Conservation (phyloP, 2,888 invertebrate genomes). For the Hololepta plana region DNA sequence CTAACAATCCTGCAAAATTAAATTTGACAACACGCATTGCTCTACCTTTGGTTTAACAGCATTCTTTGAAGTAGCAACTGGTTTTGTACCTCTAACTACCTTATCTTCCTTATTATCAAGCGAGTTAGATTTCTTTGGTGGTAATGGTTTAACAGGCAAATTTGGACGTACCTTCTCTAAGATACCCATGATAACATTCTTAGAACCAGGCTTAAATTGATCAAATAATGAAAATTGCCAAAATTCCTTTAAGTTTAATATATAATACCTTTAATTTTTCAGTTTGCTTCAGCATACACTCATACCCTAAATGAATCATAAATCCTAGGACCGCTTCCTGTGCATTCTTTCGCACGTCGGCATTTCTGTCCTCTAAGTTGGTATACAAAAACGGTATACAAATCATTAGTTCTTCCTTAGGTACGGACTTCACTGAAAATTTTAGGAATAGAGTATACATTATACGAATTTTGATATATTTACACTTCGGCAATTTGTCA, state of each 20-base stretch:
- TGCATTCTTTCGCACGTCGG: conserved; percentile 79
- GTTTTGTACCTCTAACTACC: conserved; percentile 37
- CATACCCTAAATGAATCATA: conserved; percentile 84
- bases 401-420: conserved; percentile 62
- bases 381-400: conserved; percentile 63
- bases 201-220: conserved; percentile 45
- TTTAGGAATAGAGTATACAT: conserved; percentile 1
- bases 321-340: conserved; percentile 78
- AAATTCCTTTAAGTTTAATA: not conserved
- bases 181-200: conserved; percentile 54
- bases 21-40: conserved; percentile 10
- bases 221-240: not conserved
- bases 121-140: conserved; percentile 42
- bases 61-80: conserved; percentile 30
- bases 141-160: conserved; percentile 64
- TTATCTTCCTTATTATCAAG: conserved; percentile 22
- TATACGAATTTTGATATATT: not conserved
- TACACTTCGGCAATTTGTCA: conserved; percentile 49
- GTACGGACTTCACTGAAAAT: conserved; percentile 47
- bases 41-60: conserved; percentile 25
- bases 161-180: conserved; percentile 74
- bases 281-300: conserved; percentile 53
- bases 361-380: conserved; percentile 79
- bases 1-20: not conserved
- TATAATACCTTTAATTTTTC: conserved; percentile 55